These are phyloP conservation scores for Agrochola litura DNA, from an alignment of 2,888 invertebrate genomes.

Conservation along the genomic window DNA sequence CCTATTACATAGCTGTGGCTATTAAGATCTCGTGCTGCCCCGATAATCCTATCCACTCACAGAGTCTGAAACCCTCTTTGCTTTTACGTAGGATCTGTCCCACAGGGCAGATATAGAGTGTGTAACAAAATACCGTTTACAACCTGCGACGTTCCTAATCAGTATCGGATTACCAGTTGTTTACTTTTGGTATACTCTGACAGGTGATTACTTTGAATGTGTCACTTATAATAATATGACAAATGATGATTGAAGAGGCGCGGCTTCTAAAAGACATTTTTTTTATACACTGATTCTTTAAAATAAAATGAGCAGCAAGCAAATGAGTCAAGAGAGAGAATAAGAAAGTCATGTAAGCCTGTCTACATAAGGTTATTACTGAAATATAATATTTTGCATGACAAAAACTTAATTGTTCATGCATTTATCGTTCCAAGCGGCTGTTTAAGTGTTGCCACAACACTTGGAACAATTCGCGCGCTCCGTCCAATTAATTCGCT, in stretches of 20 bases:
- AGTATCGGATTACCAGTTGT: slow-evolving; percentile 52
- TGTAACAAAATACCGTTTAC: slow-evolving; percentile 63
- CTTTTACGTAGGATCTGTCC: slow-evolving; percentile 67
- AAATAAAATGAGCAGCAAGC: not conserved
- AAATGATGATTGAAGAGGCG: not conserved
- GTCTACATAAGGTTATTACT: not conserved
- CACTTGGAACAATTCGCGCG: slow-evolving; percentile 25
- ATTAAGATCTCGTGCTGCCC: slow-evolving; percentile 67
- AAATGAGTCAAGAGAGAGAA: not conserved
- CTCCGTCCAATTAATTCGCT: slow-evolving; percentile 13
- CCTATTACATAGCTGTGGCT: slow-evolving; percentile 66
- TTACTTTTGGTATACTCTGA: slow-evolving; percentile 12
- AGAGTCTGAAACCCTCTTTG: slow-evolving; percentile 64
- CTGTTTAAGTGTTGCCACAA: slow-evolving; percentile 27
- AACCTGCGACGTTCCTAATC: slow-evolving; percentile 56
- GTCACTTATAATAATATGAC: not conserved
- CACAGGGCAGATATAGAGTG: slow-evolving; percentile 61
- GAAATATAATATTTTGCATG: not conserved
- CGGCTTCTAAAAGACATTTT: not conserved
- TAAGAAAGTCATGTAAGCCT: not conserved
- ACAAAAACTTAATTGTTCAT: slow-evolving; percentile 30
- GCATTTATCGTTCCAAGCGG: slow-evolving; percentile 16
- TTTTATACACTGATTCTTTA: not conserved
- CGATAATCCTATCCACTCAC: slow-evolving; percentile 68
- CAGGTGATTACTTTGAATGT: slow-evolving; percentile 2